Base-by-base conservation (phyloP, 2,888 invertebrate species). In the Ditula angustiorana region DNA sequence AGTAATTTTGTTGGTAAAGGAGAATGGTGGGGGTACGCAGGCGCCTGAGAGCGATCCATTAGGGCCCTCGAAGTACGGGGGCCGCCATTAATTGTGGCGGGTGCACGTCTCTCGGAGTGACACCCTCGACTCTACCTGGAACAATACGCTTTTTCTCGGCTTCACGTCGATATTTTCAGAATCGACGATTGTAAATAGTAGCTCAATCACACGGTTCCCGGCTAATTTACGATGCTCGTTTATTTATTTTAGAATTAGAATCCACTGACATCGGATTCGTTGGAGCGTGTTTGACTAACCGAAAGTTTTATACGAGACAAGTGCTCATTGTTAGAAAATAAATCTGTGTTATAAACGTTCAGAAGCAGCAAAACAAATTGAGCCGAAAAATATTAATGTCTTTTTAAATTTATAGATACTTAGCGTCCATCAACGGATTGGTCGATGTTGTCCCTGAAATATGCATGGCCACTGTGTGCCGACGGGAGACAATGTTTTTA, bases 31-130 rank as follows among this genome's bases (percentile, higher is more conserved):
- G 66, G 58, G 62, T 49, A 69, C 67, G 67, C 52, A 70, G 74
- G 69, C 71, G 71, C 71, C 75, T 73, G 69, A 69, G 68, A 73
- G 71, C 72, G 74, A 74, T 81, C 79, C 77, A 80, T 78, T 80
- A 79, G 75, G 71, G 71, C 72, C 74, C 73, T 75, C 67, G 71
- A 77, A 78, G 73, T 68, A 71, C 55, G 58, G 71, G 70, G 75
- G 73, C 73, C 69, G 71, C 75, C 72, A 80, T 81, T 80, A 77
- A 79, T 79, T 80, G 75, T 73, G 66, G 72, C 58, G 71, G 69
- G 41, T 19, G 70, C 67, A 67, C 72, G 71, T 71, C 74, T 63
- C 74, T 64, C 59, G 53, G 59, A 71, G 66, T 71, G 71, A 74
- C 74, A 69, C 68, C 64, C 64, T 62, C 66, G 59, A 71, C 70